phyloP scores from a whole-genome alignment of 2,888 invertebrate species.

The Chelonus formosanus region DNA sequence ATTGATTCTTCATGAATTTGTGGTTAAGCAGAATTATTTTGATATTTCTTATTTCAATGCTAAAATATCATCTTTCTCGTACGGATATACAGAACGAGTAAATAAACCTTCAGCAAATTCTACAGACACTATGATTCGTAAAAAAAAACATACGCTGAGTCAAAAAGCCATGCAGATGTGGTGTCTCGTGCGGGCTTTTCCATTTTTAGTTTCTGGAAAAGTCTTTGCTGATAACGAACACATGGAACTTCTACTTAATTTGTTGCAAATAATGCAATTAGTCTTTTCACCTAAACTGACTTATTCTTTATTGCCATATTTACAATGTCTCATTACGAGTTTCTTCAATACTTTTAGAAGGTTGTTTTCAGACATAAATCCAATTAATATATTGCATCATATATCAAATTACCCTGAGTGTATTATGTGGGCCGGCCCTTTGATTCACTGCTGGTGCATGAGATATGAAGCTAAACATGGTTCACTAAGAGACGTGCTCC shows the following conservation, averaged over 20 bases:
- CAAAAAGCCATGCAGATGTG: constrained; percentile 8
- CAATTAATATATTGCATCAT: constrained; percentile 7
- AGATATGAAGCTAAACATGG: constrained; percentile 3
- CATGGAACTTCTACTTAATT: neutral
- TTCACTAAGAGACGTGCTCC: neutral
- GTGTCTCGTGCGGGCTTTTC: neutral
- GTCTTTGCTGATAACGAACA: neutral
- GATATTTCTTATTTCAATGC: too few species aligned
- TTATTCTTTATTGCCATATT: neutral
- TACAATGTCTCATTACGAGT: too few species aligned
- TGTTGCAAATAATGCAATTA: constrained; percentile 8
- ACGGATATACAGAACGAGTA: neutral
- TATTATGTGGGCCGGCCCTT: neutral
- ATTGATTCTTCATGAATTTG: too few species aligned
- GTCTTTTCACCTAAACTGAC: constrained; percentile 2
- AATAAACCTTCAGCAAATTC: constrained; percentile 12
- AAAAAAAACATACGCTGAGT: constrained; percentile 5
- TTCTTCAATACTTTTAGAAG: constrained; percentile 1
- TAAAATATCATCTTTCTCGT: constrained; percentile 1
- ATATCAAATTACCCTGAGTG: constrained; percentile 1
- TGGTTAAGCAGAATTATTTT: too few species aligned
- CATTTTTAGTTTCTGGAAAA: constrained; percentile 4
- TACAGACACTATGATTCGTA: neutral
- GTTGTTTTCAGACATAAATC: neutral
- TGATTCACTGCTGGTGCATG: neutral